phyloP scores from a whole-genome alignment of 64 coral and sea anemone genomes.

The Montipora efflorescens region DNA sequence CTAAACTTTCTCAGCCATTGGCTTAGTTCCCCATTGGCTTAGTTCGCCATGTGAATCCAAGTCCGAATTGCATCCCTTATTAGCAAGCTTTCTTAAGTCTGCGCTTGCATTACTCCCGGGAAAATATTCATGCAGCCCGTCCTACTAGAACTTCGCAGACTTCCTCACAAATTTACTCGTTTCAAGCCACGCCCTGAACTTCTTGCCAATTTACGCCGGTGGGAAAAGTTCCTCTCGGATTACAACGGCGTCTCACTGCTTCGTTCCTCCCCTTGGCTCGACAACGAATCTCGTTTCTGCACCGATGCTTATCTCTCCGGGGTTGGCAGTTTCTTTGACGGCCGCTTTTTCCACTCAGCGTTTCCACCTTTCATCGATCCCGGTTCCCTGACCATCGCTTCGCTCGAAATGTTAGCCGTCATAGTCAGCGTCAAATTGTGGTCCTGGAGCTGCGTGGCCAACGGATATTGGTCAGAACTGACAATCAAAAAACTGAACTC shows the following conservation, averaged over 20 bases:
- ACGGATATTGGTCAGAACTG: background rate
- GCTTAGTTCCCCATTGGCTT: background rate
- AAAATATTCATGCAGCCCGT: constrained; percentile 18
- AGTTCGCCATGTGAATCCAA: background rate
- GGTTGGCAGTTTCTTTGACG: background rate
- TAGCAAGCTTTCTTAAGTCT: constrained; percentile 34
- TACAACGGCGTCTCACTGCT: background rate
- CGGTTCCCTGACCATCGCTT: background rate
- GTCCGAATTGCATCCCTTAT: constrained; percentile 7
- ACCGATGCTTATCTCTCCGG: background rate
- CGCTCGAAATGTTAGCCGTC: background rate
- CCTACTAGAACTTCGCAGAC: background rate
- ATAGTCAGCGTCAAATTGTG: background rate
- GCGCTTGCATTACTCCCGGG: constrained; percentile 47
- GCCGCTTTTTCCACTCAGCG: background rate
- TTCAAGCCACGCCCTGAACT: background rate
- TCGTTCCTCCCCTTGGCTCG: background rate
- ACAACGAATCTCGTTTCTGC: background rate
- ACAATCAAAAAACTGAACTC: background rate
- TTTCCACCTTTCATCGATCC: background rate
- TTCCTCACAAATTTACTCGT: background rate
- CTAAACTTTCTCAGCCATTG: background rate
- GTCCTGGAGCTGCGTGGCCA: background rate
- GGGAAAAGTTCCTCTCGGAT: background rate
- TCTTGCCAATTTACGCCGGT: background rate